Evolutionary conservation across 2,113 vertebrate species (phyloP), one percentile per base, ranked within the genome.

Genomic region (Sardina pilchardus): DNA sequence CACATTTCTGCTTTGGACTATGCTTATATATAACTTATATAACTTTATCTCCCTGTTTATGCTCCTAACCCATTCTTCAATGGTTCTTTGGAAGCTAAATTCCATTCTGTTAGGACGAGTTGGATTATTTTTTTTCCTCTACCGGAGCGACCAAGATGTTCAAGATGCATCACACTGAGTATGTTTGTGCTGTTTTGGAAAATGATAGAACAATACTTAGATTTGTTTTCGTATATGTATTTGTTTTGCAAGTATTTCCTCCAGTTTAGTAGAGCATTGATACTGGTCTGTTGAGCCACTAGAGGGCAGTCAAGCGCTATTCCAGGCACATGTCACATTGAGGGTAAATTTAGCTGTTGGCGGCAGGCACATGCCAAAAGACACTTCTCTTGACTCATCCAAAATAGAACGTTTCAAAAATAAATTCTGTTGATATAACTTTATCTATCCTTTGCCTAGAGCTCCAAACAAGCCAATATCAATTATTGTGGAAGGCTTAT

Each of bases 331-430:
- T 71, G n/a, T 16, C 26, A 30, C 63, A 30, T 71, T 26, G 30
- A 26, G 63, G 63, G 14, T 71, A 71, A 30, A 34, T 71, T 71
- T 71, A 71, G 63, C 63, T 30, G 63, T 71, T 34, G 6, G 59
- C 24, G 8, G 59, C n/a, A 67, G 26, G 24, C 26, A 30, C 10
- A 67, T 30, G 26, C 59, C 59, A 71, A 71, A 71, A 71, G 14
- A 14, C 63, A 71, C 63, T 34, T 30, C 26, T 75, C 67, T 36
- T 34, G 30, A 90, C 90, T 93, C 93, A 90, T 94, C 90, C 90
- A 93, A 94, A 94, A 94, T 93, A 94, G 92, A 94, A 93, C 92
- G 67, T 88, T 92, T 93, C 67, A 94, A 92, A 94, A 95, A 95
- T 94, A 94, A 93, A 91, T 89, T 86, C 59, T 82, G 84, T 81